Base-by-base conservation (phyloP, 2,888 invertebrate genomes). In the Clunio marinus region DNA sequence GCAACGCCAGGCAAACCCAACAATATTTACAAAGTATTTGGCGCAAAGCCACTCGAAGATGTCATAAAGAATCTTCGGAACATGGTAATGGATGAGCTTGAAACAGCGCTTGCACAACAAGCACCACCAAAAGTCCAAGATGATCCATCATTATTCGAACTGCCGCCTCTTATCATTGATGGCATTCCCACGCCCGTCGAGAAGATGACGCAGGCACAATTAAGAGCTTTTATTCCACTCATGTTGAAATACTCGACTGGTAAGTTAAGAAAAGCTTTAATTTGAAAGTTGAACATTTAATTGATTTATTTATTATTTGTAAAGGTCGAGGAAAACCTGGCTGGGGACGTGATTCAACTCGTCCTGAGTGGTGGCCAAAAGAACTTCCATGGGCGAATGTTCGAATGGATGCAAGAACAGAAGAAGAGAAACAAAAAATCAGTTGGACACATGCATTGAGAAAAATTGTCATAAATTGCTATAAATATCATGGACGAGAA, bases 371-470 rank as follows among this genome's bases (percentile, higher is more conserved):
- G 97, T 97, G 97, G 97, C 97, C 97, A 22, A 91, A 91, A 78
- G 96, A 96, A 80, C 83, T 97, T 74, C 96, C 97, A 4, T 97
- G 96, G 96, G 96, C 96, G 70, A 97, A 97, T 82, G 96, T 97
- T 13, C 84, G 96, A 73, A 96, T 96, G 91, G 97, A 97, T 81
- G 96, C 95, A 1, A 83, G 97, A 72, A 88, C 93, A 20, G 96
- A 96, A 77, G 95, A 96, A 75, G 95, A 96, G 77, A 97, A 97
- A 77, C 96, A 96, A 80, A 94, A 95, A 95, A 95, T 96, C 78
- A 96, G 96, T 68, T 97, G 97, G 96, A 97, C 96, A 25, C 95
- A 96, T 80, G 96, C 96, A 28, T 82, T 97, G 73, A 85, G 96
- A 60, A 95, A 96, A 81, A 96, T 97, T 73, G 96, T 97, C 70